Base-by-base conservation (phyloP, 2,888 invertebrate species). In the Pyrgus malvae region DNA sequence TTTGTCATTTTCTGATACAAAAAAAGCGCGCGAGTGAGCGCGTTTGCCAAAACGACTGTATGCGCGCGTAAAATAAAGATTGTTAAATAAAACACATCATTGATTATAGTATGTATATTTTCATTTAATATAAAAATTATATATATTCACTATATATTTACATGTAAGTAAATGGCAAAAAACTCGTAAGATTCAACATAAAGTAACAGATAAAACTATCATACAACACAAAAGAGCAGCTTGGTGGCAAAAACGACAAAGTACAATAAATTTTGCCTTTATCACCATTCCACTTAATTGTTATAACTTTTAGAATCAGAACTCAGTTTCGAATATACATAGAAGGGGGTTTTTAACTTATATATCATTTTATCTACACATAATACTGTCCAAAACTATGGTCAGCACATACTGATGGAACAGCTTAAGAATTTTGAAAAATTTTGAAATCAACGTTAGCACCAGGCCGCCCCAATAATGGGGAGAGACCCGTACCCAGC, bases 81-180 rank as follows among this genome's bases (percentile, higher is more conserved):
- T 35, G 1, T 14, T 9, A 67, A 64, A 65, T 63, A 45, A 66
- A n/a, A 61, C 60, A 56, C 56, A 46, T 29, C 38, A 49, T 16
- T 42, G 62, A 57, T 65, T 66, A 68, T 65, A 64, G 55, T 67
- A 69, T 68, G 68, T 69, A 69, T 69, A 69, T 64, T 68, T 80
- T 85, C 81, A 80, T 86, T 87, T 87, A 85, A 83, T 86, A 87
- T 85, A 88, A 89, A 78, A 87, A 83, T 86, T 87, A 86, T 87
- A 80, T 80, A 81, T 83, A 84, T 80, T 70, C 74, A 76, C 82
- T 85, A 85, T 82, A 78, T 87, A 88, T 87, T 80, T 87, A 88
- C 87, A 88, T 79, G 72, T 78, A 81, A 83, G 83, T 83, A 79
- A 85, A 88, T 85, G 86, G 86, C 88, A 83, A 84, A 86, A 76